Evolutionary conservation across 2,797 vertebrate genomes (phyloP).

Genomic region (Acanthis flammea): DNA sequence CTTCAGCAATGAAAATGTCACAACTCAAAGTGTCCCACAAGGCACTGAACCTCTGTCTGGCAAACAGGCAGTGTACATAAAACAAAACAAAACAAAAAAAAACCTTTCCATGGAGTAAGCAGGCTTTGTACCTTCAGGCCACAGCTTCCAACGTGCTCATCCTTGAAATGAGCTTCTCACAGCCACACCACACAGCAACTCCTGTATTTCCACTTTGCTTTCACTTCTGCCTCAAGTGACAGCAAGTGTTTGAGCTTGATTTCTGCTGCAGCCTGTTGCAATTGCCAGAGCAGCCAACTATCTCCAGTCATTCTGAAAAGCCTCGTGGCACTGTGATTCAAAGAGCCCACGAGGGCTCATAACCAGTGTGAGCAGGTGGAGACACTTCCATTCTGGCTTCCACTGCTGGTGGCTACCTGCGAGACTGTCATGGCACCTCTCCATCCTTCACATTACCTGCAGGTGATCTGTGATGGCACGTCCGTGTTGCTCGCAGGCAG

Average conservation of each 20-base stretch:
- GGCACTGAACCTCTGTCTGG: background rate
- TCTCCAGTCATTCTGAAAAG: background rate
- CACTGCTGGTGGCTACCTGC: background rate
- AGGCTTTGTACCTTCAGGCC: background rate
- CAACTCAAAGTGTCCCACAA: background rate
- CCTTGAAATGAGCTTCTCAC: background rate
- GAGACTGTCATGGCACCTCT: background rate
- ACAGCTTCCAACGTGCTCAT: background rate
- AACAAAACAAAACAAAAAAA: background rate
- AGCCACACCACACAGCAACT: accelerated
- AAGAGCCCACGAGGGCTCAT: background rate
- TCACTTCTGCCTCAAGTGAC: background rate
- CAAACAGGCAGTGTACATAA: background rate
- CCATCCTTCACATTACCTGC: background rate
- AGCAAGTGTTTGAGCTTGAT: background rate
- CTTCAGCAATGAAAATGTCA: background rate
- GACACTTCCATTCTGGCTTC: background rate
- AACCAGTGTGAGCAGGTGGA: background rate
- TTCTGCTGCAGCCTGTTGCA: background rate
- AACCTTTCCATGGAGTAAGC: background rate
- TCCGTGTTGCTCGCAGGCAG: background rate
- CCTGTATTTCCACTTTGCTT: background rate
- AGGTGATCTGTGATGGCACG: background rate
- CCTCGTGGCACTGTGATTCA: background rate
- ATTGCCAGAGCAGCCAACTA: background rate